Evolutionary conservation across 1,140 invertebrate species (phyloP).

Genomic region (Papilio polytes): DNA sequence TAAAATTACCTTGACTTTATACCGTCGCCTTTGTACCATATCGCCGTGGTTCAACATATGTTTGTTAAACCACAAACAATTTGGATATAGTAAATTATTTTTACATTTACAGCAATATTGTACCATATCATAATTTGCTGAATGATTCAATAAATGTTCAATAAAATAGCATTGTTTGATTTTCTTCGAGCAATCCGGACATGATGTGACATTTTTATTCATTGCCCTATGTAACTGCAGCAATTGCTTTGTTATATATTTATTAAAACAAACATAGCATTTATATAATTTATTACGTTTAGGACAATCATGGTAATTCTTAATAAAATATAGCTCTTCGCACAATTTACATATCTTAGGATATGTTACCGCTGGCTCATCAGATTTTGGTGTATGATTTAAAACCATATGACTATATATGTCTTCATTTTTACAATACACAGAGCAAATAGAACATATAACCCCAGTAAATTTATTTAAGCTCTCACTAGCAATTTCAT

Average conservation of each 20-base stretch:
- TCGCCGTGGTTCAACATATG: neutral
- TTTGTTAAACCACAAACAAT: neutral
- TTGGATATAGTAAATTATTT: neutral
- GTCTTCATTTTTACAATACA: neutral
- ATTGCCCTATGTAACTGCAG: neutral
- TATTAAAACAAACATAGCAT: neutral
- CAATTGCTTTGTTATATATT: neutral
- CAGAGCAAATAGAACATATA: neutral
- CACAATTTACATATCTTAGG: neutral
- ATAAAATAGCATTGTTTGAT: neutral
- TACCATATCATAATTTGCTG: neutral
- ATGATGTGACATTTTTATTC: neutral
- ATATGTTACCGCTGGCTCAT: neutral
- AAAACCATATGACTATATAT: neutral
- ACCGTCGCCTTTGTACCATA: neutral
- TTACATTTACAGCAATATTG: constrained; percentile 6
- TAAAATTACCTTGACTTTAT: neutral
- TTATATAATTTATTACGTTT: neutral
- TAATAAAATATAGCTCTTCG: neutral
- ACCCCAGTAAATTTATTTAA: neutral
- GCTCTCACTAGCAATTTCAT: neutral
- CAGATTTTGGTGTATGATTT: neutral
- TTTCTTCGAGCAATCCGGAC: neutral
- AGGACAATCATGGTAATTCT: constrained; percentile 17
- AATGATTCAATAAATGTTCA: neutral